phyloP scores from a whole-genome alignment of 2,888 invertebrate species.

The Exephanes ischioxanthus region DNA sequence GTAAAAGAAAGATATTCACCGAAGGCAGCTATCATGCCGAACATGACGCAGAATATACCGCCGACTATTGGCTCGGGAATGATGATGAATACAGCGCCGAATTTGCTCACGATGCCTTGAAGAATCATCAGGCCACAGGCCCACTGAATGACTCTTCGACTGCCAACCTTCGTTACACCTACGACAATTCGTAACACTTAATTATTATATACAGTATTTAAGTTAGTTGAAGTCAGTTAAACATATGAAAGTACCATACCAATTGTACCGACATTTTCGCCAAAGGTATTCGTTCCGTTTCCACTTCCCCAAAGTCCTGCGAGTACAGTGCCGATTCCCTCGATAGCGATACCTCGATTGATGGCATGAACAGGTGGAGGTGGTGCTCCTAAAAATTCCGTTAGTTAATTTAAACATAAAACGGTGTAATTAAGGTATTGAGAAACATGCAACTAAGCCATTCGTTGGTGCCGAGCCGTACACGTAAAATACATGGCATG shows the following conservation, averaged over 20 bases:
- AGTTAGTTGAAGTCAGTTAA: not conserved
- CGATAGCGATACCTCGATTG: constrained; percentile 94
- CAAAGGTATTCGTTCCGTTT: constrained; percentile 95
- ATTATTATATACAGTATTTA: not conserved
- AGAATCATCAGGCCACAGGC: constrained; percentile 91
- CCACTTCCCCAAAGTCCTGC: constrained; percentile 95
- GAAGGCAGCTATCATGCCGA: constrained; percentile 93
- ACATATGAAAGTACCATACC: constrained; percentile 85
- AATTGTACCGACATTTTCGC: constrained; percentile 96
- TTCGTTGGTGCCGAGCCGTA: too few relatives aligned
- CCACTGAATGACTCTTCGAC: constrained; percentile 92
- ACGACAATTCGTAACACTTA: not conserved
- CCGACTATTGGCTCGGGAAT: constrained; percentile 93
- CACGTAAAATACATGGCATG: not conserved
- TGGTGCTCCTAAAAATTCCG: constrained; percentile 88
- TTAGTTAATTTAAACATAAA: not conserved
- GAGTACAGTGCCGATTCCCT: constrained; percentile 93
- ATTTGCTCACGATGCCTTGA: constrained; percentile 91
- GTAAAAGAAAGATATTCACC: constrained; percentile 85
- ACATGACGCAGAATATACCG: constrained; percentile 93
- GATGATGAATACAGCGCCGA: constrained; percentile 92
- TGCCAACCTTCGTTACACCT: constrained; percentile 88
- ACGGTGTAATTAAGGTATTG: not conserved
- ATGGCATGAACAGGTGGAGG: constrained; percentile 95
- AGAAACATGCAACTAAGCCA: not conserved